Evolutionary conservation across 2,113 vertebrate species (phyloP).

Genomic region (Spea bombifrons): DNA sequence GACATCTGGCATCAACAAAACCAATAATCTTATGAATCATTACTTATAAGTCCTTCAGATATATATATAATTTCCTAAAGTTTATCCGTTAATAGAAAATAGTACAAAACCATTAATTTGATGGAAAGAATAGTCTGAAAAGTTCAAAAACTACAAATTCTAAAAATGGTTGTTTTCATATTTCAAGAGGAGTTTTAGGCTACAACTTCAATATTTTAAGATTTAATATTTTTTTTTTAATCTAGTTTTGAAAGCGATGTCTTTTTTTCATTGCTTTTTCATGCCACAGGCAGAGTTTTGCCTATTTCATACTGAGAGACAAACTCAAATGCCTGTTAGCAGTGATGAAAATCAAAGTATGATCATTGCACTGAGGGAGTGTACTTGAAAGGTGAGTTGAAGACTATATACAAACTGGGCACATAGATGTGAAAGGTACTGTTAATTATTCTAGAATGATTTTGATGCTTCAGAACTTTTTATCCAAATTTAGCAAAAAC

Average conservation of each 20-base stretch:
- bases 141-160: not conserved
- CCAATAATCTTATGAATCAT: no score
- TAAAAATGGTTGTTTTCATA: constrained; percentile 7
- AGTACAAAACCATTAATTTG: no score
- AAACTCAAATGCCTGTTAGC: constrained; percentile 14
- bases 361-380: constrained; percentile 21
- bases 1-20: no score
- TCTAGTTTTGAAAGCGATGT: not conserved
- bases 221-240: constrained; percentile 2
- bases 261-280: constrained; percentile 26
- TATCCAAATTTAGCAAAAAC: not conserved
- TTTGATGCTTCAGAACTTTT: not conserved
- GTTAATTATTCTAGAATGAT: not conserved
- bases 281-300: constrained; percentile 19
- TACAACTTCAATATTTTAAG: constrained; percentile 7
- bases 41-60: no score
- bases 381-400: constrained; percentile 32
- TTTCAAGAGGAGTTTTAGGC: not conserved
- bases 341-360: constrained; percentile 23
- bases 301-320: constrained; percentile 6
- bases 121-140: not conserved
- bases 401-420: not conserved
- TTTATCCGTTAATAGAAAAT: no score
- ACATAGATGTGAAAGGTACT: not conserved
- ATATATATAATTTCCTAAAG: no score